A percentile compares a stretch with the other conserved stretches of the same genome.
phyloP scores from a whole-genome alignment of 2,888 invertebrate species.

The Rotaria macrura region DNA sequence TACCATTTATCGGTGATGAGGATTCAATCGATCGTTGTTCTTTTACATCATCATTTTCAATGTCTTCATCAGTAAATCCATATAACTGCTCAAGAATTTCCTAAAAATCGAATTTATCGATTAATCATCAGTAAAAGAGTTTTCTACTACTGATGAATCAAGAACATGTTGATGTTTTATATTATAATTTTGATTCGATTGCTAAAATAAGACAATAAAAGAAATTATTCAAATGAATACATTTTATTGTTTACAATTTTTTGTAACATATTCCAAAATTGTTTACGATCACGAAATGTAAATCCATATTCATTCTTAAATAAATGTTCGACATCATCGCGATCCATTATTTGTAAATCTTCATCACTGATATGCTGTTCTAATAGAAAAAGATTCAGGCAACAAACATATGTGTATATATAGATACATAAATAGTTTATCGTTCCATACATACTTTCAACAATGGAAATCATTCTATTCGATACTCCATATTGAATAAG shows the following conservation, averaged over 20 bases:
- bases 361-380: background rate
- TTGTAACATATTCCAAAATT: background rate
- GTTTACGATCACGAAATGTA: slow-evolving; percentile 8
- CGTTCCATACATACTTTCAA: background rate
- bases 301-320: slow-evolving; percentile 13
- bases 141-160: background rate
- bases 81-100: background rate
- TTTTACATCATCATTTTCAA: background rate
- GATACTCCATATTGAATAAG: background rate
- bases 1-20: background rate
- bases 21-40: background rate
- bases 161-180: background rate
- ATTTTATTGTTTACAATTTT: background rate
- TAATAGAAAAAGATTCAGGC: background rate
- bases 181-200: background rate
- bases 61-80: background rate
- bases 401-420: background rate
- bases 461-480: background rate
- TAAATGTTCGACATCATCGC: slow-evolving; percentile 3
- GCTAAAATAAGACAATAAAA: background rate
- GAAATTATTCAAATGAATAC: background rate
- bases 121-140: background rate
- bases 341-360: slow-evolving; percentile 1
- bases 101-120: background rate
- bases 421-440: too few species aligned